Percentiles rank a stretch among this genome's conserved stretches.
Conservation (phyloP, 92 coral and sea anemone genomes). For the Epizoanthus fatuus region DNA sequence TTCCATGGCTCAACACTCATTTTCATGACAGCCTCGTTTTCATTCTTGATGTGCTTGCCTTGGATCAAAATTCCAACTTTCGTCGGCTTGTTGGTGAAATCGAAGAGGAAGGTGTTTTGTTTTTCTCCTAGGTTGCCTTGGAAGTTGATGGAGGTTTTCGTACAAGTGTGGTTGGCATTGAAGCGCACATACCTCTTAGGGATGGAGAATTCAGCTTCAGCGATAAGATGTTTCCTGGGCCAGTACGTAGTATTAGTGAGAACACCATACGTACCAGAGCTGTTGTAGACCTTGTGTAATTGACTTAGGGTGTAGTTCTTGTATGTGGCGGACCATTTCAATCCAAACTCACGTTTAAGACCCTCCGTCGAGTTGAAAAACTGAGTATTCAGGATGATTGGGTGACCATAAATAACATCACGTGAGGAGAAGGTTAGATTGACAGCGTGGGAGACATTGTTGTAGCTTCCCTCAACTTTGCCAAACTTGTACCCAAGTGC, state of each 20-base stretch:
- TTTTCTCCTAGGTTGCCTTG: constrained; percentile 81
- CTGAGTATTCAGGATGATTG: constrained; percentile 86
- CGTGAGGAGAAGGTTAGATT: constrained; percentile 89
- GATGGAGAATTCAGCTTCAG: constrained; percentile 84
- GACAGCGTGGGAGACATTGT: constrained; percentile 87
- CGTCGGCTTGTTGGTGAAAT: constrained; percentile 78
- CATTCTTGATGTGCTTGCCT: constrained; percentile 72
- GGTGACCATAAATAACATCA: constrained; percentile 81
- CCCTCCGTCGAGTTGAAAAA: constrained; percentile 81
- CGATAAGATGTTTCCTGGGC: constrained; percentile 90
- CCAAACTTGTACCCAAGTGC: constrained; percentile 94
- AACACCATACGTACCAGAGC: constrained; percentile 81
- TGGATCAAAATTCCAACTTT: constrained; percentile 77
- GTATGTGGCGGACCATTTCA: constrained; percentile 84
- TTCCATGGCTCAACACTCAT: constrained; percentile 78
- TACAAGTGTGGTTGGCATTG: constrained; percentile 89
- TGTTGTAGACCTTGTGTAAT: constrained; percentile 82
- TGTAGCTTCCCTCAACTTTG: constrained; percentile 90
- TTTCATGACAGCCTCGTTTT: constrained; percentile 75
- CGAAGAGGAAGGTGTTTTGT: constrained; percentile 72
- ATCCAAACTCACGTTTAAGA: constrained; percentile 80
- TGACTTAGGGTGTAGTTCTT: constrained; percentile 91
- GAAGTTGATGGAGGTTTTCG: constrained; percentile 83
- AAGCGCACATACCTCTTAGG: constrained; percentile 74
- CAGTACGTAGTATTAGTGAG: constrained; percentile 94